These are phyloP conservation scores for Microdon myrmicae DNA, from an alignment of 2,888 invertebrate species.

Conservation along the genomic window DNA sequence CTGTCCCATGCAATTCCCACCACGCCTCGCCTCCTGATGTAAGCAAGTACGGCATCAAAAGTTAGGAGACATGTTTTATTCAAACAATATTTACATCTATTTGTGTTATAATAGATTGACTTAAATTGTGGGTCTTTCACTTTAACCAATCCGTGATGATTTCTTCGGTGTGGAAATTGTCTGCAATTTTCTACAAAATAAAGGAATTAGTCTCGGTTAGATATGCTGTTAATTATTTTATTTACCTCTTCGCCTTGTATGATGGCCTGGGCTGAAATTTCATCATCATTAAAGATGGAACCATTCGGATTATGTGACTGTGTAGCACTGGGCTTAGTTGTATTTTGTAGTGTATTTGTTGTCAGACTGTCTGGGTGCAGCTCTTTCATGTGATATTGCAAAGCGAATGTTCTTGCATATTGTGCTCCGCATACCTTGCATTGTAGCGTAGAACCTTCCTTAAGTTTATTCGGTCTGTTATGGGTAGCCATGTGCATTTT, in stretches of 20 bases:
- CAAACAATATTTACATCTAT: no score
- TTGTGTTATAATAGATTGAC: constrained; percentile 1
- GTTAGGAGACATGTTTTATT: no score
- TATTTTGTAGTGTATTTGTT: constrained; percentile 29
- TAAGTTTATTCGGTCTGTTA: constrained; percentile 69
- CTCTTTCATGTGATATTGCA: constrained; percentile 78
- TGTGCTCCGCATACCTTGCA: constrained; percentile 80
- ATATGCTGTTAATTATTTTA: not conserved
- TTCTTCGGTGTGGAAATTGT: constrained; percentile 62
- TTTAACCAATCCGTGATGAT: constrained; percentile 63
- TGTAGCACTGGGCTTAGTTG: constrained; percentile 4
- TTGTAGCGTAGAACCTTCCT: constrained; percentile 74
- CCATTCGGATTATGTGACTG: constrained; percentile 2
- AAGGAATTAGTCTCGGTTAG: not conserved
- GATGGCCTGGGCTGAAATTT: constrained; percentile 57
- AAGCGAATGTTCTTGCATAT: constrained; percentile 79
- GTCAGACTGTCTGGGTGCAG: constrained; percentile 68
- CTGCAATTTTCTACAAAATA: constrained; percentile 60
- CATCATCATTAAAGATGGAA: constrained; percentile 55
- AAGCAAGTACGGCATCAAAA: no score
- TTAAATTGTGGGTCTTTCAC: constrained; percentile 22
- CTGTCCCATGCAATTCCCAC: no score
- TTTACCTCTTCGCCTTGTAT: constrained; percentile 59
- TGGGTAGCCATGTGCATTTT: constrained; percentile 81
- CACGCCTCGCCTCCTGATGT: no score